Conservation (phyloP, 1,140 invertebrate species). For the Cataglyphis hispanica region DNA sequence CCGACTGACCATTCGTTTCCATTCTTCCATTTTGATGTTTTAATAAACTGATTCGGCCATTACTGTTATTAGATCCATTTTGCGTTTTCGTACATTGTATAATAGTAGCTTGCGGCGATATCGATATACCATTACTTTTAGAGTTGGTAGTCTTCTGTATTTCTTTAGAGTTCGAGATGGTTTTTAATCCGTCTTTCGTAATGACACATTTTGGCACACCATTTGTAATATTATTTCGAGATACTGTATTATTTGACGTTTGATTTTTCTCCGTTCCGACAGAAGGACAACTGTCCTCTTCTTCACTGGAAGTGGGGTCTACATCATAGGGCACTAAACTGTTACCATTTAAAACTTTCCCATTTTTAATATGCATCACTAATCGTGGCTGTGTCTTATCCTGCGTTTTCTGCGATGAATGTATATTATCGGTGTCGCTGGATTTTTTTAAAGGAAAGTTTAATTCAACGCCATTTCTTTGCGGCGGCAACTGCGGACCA, state of each 20-base stretch:
- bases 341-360: slow-evolving; percentile 79
- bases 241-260: slow-evolving; percentile 13
- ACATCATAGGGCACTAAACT: slow-evolving; percentile 85
- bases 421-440: slow-evolving; percentile 80
- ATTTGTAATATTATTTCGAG: slow-evolving; percentile 62
- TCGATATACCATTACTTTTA: slow-evolving; percentile 63
- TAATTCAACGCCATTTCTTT: slow-evolving; percentile 56
- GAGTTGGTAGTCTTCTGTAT: slow-evolving; percentile 53
- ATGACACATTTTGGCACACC: slow-evolving; percentile 59
- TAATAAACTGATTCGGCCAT: slow-evolving; percentile 63
- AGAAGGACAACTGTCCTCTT: slow-evolving; percentile 77
- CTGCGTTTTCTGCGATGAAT: slow-evolving; percentile 78
- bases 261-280: slow-evolving; percentile 58
- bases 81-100: slow-evolving; percentile 64
- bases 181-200: slow-evolving; percentile 62
- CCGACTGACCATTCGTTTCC: slow-evolving; percentile 69
- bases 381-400: slow-evolving; percentile 79
- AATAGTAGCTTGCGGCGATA: slow-evolving; percentile 52
- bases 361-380: slow-evolving; percentile 82
- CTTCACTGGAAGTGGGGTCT: slow-evolving; percentile 80
- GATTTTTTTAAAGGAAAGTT: slow-evolving; percentile 68
- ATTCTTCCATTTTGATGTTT: slow-evolving; percentile 81
- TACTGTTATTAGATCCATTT: slow-evolving; percentile 69
- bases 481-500: slow-evolving; percentile 53
- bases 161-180: slow-evolving; percentile 65